phyloP scores from a whole-genome alignment of 2,797 vertebrate species.

The Erithacus rubecula region DNA sequence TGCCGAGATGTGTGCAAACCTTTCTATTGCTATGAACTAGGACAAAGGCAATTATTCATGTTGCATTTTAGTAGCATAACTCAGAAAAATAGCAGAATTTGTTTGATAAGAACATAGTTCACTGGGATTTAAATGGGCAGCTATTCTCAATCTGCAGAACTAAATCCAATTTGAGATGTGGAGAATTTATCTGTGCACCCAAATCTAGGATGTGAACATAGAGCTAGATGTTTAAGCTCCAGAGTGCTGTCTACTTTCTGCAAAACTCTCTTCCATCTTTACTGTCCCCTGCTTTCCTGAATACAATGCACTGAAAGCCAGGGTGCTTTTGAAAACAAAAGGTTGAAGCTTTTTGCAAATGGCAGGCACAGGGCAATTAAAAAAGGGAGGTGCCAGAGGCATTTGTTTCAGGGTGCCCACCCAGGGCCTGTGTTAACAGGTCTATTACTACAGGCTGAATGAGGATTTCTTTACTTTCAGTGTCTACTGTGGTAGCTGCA shows the following conservation, averaged over 20 bases:
- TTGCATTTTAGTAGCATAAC: neutral
- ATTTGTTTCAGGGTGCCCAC: neutral
- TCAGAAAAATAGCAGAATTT: neutral
- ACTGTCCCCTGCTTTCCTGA: neutral
- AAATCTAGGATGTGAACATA: neutral
- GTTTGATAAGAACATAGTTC: neutral
- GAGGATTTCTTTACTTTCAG: neutral
- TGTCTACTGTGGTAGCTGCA: neutral
- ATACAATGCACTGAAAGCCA: neutral
- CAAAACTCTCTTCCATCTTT: neutral
- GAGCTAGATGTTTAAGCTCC: neutral
- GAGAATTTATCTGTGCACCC: neutral
- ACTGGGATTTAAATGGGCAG: neutral
- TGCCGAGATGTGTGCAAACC: neutral
- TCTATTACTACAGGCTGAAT: neutral
- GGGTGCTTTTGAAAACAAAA: neutral
- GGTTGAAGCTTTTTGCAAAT: neutral
- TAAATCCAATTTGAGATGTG: neutral
- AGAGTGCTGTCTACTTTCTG: neutral
- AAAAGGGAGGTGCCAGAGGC: neutral
- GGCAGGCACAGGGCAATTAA: neutral
- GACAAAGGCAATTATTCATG: neutral
- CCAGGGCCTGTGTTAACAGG: neutral
- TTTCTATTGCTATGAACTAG: neutral
- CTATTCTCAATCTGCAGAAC: neutral